Base-by-base conservation (phyloP, 1,140 invertebrate genomes). In the Frieseomelitta varia region DNA sequence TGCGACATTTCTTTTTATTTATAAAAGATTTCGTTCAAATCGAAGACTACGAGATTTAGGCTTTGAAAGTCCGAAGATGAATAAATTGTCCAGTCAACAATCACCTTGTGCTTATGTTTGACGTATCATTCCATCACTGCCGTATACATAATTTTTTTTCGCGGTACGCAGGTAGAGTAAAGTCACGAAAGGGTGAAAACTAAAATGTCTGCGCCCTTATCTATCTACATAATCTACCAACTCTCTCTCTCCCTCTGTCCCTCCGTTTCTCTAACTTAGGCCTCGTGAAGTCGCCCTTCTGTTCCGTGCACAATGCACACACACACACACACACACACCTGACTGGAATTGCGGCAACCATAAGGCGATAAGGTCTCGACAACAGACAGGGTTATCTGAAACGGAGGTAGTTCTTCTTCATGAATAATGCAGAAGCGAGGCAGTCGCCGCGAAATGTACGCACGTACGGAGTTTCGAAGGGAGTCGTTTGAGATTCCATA, bases 271-370 rank as follows among this genome's bases (percentile, higher is more conserved):
- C n/a, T 19, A 76, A 53, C 81, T 74, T 68, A 61, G 56, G 53
- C 19, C 61, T 80, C 39, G 56, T 21, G 47, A 79, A 81, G 24
- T 78, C 61, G 71, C 88, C 88, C 79, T 87, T 85, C 74, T 74
- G 72, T 67, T 51, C 79, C 56, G 78, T 82, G 80, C 81, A 81
- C 78, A 74, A 84, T 87, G 80, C 83, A 88, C 77, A 84, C 89
- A 90, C 88, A 88, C 69, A 90, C 88, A 88, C 69, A 84, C 85
- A 77, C 83, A 88, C 77, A 84, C 89, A 90, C 88, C 89, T 90
- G 88, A 90, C 86, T 81, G 30, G 67, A 80, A 79, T 69, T 71
- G 61, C 65, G 47, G 79, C 67, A 77, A 87, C 85, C 58, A 63
- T 63, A 78, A 83, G 72, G 80, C 87, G 91, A 91, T 91, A 91